phyloP scores from a whole-genome alignment of 2,113 vertebrate species.

The Saguinus imperator region DNA sequence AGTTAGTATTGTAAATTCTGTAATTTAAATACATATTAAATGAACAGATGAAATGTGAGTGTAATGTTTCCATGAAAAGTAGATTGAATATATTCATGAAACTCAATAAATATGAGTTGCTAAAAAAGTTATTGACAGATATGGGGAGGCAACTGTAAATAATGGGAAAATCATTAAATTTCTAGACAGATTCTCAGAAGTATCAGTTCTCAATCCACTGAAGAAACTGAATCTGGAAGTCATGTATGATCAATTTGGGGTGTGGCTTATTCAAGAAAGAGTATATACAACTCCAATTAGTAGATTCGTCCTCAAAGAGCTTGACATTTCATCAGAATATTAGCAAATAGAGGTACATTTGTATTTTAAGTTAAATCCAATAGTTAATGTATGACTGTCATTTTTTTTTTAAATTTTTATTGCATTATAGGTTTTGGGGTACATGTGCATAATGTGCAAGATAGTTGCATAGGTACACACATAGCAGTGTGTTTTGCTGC shows the following conservation, averaged over 20 bases:
- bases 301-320: background rate
- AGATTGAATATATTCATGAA: constrained; percentile 18
- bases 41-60: constrained; percentile 7
- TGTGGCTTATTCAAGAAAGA: background rate
- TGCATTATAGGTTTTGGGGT: too few relatives aligned
- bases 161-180: constrained; percentile 11
- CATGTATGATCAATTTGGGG: background rate
- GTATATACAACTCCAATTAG: background rate
- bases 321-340: constrained; percentile 8
- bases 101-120: background rate
- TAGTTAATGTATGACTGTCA: background rate
- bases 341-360: background rate
- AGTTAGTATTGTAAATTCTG: background rate
- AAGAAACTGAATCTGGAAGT: background rate
- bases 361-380: constrained; percentile 23
- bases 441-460: too few relatives aligned
- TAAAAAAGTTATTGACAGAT: constrained; percentile 8
- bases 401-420: background rate
- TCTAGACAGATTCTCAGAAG: background rate
- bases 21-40: constrained; percentile 32
- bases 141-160: background rate
- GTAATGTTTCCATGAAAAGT: constrained; percentile 16
- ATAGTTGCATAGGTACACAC: too few relatives aligned
- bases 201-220: background rate
- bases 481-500: too few relatives aligned